These are phyloP conservation scores for Spea multiplicata DNA, from an alignment of 2,113 vertebrate genomes.

Conservation along the genomic window DNA sequence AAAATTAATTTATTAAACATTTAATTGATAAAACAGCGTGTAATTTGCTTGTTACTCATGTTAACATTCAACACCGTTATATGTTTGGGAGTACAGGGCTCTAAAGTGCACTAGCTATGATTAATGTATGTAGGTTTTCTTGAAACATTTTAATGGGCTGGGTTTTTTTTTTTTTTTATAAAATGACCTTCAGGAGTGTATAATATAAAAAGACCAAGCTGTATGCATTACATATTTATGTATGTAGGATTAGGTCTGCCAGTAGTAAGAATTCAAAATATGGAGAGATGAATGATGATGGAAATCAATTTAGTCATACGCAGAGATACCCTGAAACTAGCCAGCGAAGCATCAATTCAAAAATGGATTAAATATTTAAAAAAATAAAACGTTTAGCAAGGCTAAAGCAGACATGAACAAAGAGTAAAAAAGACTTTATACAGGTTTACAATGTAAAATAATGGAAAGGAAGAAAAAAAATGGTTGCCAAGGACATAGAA, in stretches of 20 bases:
- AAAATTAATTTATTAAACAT: slow-evolving; percentile 28
- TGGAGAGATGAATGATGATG: slow-evolving; percentile 25
- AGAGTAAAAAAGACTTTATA: too few relatives aligned
- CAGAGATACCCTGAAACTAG: neutral
- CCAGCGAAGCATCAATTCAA: neutral
- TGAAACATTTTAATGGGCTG: slow-evolving; percentile 16
- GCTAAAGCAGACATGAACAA: neutral
- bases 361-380: neutral
- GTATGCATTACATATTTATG: slow-evolving; percentile 43
- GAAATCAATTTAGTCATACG: slow-evolving; percentile 11
- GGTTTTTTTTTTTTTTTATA: slow-evolving; percentile 15
- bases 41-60: slow-evolving; percentile 11
- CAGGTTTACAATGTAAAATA: too few relatives aligned
- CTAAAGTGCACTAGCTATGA: neutral
- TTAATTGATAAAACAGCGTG: slow-evolving; percentile 35
- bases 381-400: neutral
- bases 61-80: slow-evolving; percentile 11
- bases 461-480: too few relatives aligned
- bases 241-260: slow-evolving; percentile 13
- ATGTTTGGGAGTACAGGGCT: neutral
- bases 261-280: slow-evolving; percentile 19
- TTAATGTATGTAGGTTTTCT: slow-evolving; percentile 11
- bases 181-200: slow-evolving; percentile 29
- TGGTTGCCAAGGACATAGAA: too few relatives aligned
- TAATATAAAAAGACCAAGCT: neutral